Base-by-base conservation (phyloP, 2,888 invertebrate genomes). In the Smittia sp. region DNA sequence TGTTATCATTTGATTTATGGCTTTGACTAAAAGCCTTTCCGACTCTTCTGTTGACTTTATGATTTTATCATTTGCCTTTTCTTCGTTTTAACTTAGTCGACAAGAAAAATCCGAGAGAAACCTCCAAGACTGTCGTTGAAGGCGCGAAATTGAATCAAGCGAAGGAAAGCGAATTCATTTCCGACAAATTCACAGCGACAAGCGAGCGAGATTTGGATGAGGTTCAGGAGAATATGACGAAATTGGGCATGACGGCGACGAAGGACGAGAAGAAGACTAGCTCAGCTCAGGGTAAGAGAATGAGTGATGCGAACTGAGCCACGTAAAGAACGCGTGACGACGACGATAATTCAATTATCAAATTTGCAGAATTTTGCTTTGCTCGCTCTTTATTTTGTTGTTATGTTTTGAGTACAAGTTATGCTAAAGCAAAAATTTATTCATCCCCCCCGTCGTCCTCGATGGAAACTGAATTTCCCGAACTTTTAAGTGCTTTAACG, bases 181-280 rank as follows among this genome's bases (percentile, higher is more conserved):
- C 91, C 78, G 91, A 92, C 81, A 86, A 88, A 79, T 88, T 90
- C 83, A 87, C 88, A 82, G 86, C 86, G 76, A 85, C 86, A 78
- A 65, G 20, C 41, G 85, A 85, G 77, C 85, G 85, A 78, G 90
- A 90, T 80, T 83, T 90, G 79, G 88, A 88, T 79, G 90, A 91
- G 82, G 90, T 90, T 75, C 87, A 88, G 79, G 89, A 90, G 79
- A 90, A 90, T 78, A 90, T 92, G 88, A 87, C 89, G 82, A 88
- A 88, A 81, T 84, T 92, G 76, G 88, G 88, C 77, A 85, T 88
- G 79, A 85, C 86, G 78, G 38, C 1, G n/a, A 13, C 15, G 25
- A 25, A n/a, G 24, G 38, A 27, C 13, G n/a, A 32, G 25, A 22
- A 2, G 6, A 65, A 32, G 32, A 58, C 18, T 7, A 22, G 20